Percentiles rank a stretch among this genome's conserved stretches.
phyloP scores from a whole-genome alignment of 1,140 invertebrate genomes.

The Sipha flava region DNA sequence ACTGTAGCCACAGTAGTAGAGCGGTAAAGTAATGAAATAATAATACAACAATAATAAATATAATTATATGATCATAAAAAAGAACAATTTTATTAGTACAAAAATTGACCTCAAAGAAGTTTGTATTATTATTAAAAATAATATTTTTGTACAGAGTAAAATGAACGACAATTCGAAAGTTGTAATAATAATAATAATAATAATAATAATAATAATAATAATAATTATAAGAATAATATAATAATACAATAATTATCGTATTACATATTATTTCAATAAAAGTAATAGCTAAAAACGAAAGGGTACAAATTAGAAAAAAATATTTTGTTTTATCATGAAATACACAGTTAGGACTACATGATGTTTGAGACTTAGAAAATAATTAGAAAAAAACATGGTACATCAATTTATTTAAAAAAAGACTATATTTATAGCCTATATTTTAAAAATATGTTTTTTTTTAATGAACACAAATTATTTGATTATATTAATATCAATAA shows the following conservation, averaged over 20 bases:
- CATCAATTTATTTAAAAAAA: constrained; percentile 10
- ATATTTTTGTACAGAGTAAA: constrained; percentile 32
- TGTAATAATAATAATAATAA: background rate
- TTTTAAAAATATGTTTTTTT: constrained; percentile 22
- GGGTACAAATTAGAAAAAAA: constrained; percentile 22
- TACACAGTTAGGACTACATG: constrained; percentile 7
- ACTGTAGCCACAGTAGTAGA: too few relatives aligned
- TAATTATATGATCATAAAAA: background rate
- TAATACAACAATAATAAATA: background rate
- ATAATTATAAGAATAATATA: background rate
- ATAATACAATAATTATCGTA: background rate
- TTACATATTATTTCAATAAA: background rate
- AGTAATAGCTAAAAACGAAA: constrained; percentile 20
- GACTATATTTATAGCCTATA: constrained; percentile 4
- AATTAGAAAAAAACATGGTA: constrained; percentile 1
- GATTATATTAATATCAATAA: constrained; percentile 25
- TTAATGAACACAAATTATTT: constrained; percentile 32
- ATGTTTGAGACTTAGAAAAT: background rate
- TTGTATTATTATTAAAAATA: constrained; percentile 32
- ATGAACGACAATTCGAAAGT: constrained; percentile 21
- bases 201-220: background rate
- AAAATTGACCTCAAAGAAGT: constrained; percentile 32
- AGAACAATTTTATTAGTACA: constrained; percentile 30
- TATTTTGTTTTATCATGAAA: constrained; percentile 15
- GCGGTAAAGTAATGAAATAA: background rate